Conservation (phyloP, 1,140 invertebrate genomes). For the Drosophila sp. region DNA sequence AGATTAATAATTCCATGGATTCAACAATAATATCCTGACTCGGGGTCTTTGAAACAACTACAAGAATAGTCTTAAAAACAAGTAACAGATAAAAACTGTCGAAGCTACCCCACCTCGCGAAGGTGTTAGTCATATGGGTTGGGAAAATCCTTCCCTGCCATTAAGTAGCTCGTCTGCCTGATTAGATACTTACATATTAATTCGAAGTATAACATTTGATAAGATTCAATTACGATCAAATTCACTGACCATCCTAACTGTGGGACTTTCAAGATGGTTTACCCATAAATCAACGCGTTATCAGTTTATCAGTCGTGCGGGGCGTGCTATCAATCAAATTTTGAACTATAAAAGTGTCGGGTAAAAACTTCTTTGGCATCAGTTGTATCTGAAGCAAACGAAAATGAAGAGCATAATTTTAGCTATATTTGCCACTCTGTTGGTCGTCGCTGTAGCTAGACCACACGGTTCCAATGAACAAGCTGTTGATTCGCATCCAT, state of each 20-base stretch:
- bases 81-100: background rate
- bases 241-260: constrained; percentile 10
- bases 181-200: constrained; percentile 3
- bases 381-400: constrained; percentile 12
- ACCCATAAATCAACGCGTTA: constrained; percentile 1
- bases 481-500: background rate
- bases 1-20: too few relatives aligned
- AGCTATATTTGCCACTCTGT: constrained; percentile 2
- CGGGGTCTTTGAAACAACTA: background rate
- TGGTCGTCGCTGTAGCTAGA: background rate
- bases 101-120: background rate
- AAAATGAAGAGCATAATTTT: constrained; percentile 3
- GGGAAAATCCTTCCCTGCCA: constrained; percentile 1
- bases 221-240: constrained; percentile 8
- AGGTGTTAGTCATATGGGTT: background rate
- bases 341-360: background rate
- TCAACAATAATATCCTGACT: too few relatives aligned
- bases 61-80: background rate
- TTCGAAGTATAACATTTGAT: background rate
- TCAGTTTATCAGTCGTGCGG: constrained; percentile 7
- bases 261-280: constrained; percentile 5
- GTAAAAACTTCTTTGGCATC: background rate
- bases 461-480: background rate
- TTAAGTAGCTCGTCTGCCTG: constrained; percentile 8
- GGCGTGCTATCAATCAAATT: background rate